Evolutionary conservation across 1,140 invertebrate genomes (phyloP), one percentile per base, ranked within the genome.

Genomic region (Anagrus nilaparvatae): DNA sequence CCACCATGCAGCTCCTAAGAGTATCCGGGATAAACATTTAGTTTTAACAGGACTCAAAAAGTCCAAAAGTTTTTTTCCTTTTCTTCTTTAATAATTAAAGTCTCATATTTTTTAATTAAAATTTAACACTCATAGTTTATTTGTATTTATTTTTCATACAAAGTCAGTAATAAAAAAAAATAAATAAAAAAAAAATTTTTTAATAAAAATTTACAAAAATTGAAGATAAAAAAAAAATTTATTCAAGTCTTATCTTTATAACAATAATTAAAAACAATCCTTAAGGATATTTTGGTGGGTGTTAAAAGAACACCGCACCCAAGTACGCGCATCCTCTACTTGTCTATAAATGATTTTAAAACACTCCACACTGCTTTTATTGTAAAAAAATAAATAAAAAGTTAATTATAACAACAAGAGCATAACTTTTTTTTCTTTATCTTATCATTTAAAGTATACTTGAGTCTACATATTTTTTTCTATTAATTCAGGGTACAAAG

Each of bases 1-100:
- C 81, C 73, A 84, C 79, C 81, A 83, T 84, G 73, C 80, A 83
- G 77, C 79, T 82, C 69, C 80, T 77, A 58, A 83, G 69, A 55
- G 78, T 76, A 59, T 84, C 81, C 62, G 81, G 81, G 74, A 83
- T 82, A 69, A 82, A 83, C 81, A 84, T 84, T 75, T 69, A 60
- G 49, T 63, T 56, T 55, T 58, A 59, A 60, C 46, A 50, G 54
- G 48, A 53, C 29, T 24, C 51, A 50, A 52, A 53, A 53, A 55
- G 50, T 53, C 41, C 50, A 54, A 50, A 48, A 50, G 52, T 12
- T 16, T 23, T 21, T 23, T 13, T 23, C 20, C 20, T 12, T 33
- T 5, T 33, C 18, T 25, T 12, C 12, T 12, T 25, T 25, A 27
- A 7, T 12, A 6, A 6, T 12, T 27, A 6, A 27, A 6, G 24